Conservation (phyloP, 2,113 vertebrate species). For the Tachuris rubrigastra region DNA sequence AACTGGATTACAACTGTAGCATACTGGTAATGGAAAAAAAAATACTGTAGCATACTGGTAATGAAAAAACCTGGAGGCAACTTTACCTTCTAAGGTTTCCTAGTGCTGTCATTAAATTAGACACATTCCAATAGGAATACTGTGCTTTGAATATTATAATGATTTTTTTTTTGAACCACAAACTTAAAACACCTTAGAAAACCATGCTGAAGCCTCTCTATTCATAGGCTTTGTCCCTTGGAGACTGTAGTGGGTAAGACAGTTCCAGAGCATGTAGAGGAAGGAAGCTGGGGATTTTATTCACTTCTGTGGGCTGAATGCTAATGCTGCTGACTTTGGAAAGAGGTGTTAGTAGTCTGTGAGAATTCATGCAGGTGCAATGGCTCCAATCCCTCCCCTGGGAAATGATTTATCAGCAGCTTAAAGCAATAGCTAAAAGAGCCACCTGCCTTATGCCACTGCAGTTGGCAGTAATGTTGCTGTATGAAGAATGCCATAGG, state of each 20-base stretch:
- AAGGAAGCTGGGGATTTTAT: background rate
- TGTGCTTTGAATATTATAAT: background rate
- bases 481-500: background rate
- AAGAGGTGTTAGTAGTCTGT: background rate
- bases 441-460: background rate
- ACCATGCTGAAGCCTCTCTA: background rate
- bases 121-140: background rate
- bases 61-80: fast-evolving
- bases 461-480: background rate
- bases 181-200: background rate
- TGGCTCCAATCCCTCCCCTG: background rate
- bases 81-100: background rate
- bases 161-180: fast-evolving
- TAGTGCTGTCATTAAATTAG: background rate
- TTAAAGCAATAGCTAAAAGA: background rate
- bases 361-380: background rate
- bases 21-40: background rate
- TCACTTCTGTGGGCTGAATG: background rate
- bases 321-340: background rate
- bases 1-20: background rate
- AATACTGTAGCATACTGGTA: background rate
- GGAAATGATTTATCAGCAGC: background rate
- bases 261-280: background rate
- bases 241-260: background rate
- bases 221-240: background rate